A percentile compares a stretch with the other conserved stretches of the same genome.
These are phyloP conservation scores for Propithecus deckenii DNA, from an alignment of 2,797 vertebrate genomes.

Conservation along the genomic window DNA sequence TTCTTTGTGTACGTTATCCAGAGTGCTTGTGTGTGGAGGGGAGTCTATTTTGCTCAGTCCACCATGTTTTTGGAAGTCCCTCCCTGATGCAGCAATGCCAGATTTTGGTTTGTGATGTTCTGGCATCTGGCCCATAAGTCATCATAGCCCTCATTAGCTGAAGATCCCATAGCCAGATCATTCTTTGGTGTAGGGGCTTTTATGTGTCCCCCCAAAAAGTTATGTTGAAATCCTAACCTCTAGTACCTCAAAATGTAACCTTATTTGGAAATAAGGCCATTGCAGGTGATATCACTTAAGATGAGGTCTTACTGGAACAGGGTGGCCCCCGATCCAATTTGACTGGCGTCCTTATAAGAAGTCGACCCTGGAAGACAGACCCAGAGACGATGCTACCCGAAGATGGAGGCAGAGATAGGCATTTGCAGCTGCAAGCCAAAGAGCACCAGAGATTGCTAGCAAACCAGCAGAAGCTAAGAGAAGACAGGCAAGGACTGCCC, in stretches of 20 bases:
- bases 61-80: neutral
- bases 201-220: neutral
- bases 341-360: neutral
- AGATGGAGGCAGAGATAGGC: neutral
- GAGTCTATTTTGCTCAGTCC: neutral
- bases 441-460: neutral
- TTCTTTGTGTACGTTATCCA: neutral
- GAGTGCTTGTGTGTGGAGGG: neutral
- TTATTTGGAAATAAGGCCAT: neutral
- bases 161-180: neutral
- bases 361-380: neutral
- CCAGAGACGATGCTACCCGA: neutral
- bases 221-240: neutral
- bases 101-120: neutral
- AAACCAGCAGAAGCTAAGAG: neutral
- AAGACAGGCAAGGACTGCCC: neutral
- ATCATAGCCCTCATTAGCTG: neutral
- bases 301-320: neutral
- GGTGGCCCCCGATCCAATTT: neutral
- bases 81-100: neutral
- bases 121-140: neutral
- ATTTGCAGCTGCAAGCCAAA: neutral
- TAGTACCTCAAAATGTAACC: neutral
- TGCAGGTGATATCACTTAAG: neutral
- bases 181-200: neutral